phyloP scores from a whole-genome alignment of 1,140 invertebrate genomes.

The Dinoponera quadriceps region DNA sequence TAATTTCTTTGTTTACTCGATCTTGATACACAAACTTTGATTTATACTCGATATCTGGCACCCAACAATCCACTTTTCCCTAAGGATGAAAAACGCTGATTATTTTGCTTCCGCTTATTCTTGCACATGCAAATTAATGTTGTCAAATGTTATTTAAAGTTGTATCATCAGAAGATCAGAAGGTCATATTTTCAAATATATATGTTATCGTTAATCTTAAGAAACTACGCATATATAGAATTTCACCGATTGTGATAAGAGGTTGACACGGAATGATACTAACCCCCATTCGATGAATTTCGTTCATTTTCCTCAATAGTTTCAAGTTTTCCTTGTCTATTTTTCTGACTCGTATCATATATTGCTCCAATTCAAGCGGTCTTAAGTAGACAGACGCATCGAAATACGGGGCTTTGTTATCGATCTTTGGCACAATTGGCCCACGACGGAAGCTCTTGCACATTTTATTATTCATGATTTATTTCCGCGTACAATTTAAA shows the following conservation, averaged over 20 bases:
- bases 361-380: constrained; percentile 69
- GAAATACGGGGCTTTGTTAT: constrained; percentile 81
- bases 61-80: constrained; percentile 79
- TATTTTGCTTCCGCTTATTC: background rate
- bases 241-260: constrained; percentile 1
- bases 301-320: constrained; percentile 82
- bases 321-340: constrained; percentile 84
- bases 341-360: constrained; percentile 72
- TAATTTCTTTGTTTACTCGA: constrained; percentile 54
- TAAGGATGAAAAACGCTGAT: constrained; percentile 49
- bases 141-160: background rate
- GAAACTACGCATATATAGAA: background rate
- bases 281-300: constrained; percentile 81
- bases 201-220: background rate
- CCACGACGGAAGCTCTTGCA: constrained; percentile 19
- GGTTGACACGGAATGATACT: constrained; percentile 61
- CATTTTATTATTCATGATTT: constrained; percentile 40
- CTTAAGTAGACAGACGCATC: constrained; percentile 78
- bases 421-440: constrained; percentile 76
- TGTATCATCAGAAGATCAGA: background rate
- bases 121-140: background rate
- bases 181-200: background rate
- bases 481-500: background rate
- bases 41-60: constrained; percentile 54
- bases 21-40: constrained; percentile 27